These are phyloP conservation scores for Malaclemys terrapin DNA, from an alignment of 2,113 vertebrate genomes.

Conservation along the genomic window DNA sequence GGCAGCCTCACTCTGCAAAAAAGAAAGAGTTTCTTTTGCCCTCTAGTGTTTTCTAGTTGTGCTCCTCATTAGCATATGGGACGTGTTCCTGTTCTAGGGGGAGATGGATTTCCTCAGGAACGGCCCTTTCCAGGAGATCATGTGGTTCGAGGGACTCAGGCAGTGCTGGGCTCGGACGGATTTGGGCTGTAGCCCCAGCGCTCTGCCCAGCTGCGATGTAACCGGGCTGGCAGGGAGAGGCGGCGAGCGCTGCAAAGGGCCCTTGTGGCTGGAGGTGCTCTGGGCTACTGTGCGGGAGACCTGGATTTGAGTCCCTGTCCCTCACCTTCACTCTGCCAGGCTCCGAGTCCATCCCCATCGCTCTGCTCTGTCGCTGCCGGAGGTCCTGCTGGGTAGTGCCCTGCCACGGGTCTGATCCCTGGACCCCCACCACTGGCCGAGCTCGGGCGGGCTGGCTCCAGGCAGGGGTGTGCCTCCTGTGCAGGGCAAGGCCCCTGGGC, in stretches of 20 bases:
- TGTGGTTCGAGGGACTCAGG: rapidly evolving
- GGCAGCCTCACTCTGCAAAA: not conserved
- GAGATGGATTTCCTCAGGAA: rapidly evolving
- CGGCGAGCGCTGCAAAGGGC: too few species aligned
- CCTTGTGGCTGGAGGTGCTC: too few species aligned
- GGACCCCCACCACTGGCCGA: too few species aligned
- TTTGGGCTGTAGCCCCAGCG: rapidly evolving
- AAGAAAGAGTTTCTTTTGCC: not conserved
- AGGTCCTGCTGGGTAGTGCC: too few species aligned
- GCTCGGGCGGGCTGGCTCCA: too few species aligned
- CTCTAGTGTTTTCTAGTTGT: not conserved
- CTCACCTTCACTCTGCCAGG: too few species aligned
- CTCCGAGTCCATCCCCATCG: not conserved
- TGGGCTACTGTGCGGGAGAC: too few species aligned
- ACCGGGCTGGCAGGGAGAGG: not conserved
- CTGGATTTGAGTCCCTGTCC: not conserved
- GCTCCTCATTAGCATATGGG: too few species aligned
- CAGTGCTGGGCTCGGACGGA: rapidly evolving
- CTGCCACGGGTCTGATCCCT: not conserved
- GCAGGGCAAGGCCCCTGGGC: too few species aligned
- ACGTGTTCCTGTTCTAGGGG: rapidly evolving
- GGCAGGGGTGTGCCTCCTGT: too few species aligned
- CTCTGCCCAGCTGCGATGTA: not conserved
- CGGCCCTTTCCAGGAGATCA: not conserved
- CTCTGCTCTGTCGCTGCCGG: too few species aligned